Evolutionary conservation across 1,140 invertebrate genomes (phyloP).

Genomic region (Drosophila nasuta): DNA sequence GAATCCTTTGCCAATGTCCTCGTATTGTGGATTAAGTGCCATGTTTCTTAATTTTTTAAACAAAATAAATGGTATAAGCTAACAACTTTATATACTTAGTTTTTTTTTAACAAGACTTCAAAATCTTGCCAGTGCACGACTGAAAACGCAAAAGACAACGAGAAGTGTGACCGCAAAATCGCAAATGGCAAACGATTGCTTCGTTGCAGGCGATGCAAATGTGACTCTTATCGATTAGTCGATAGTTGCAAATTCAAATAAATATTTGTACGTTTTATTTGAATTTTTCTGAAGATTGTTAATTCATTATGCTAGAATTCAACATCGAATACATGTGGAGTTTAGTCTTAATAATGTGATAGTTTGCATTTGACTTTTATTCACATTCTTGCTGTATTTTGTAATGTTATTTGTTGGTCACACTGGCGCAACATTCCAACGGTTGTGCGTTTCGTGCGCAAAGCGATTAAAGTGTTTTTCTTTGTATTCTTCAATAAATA

Average conservation of each 20-base stretch:
- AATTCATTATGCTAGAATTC: too few species aligned
- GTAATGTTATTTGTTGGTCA: slow-evolving; percentile 5
- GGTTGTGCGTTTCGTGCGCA: slow-evolving; percentile 43
- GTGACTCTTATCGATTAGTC: neutral
- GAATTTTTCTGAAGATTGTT: too few species aligned
- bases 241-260: neutral
- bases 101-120: slow-evolving; percentile 2
- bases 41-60: slow-evolving; percentile 85
- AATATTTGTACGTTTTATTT: neutral
- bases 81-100: neutral
- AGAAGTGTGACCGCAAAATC: slow-evolving; percentile 27
- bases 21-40: slow-evolving; percentile 95
- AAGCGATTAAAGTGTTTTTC: slow-evolving; percentile 34
- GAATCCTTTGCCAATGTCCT: slow-evolving; percentile 96
- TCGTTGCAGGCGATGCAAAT: neutral
- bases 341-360: too few species aligned
- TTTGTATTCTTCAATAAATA: neutral
- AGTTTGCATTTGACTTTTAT: too few species aligned
- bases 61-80: neutral
- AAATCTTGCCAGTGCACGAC: slow-evolving; percentile 5
- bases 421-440: slow-evolving; percentile 20
- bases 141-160: slow-evolving; percentile 20
- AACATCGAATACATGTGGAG: too few species aligned
- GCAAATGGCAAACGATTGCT: neutral
- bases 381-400: too few species aligned